Conservation (phyloP, 2,113 vertebrate genomes). For the Anthoscopus minutus region DNA sequence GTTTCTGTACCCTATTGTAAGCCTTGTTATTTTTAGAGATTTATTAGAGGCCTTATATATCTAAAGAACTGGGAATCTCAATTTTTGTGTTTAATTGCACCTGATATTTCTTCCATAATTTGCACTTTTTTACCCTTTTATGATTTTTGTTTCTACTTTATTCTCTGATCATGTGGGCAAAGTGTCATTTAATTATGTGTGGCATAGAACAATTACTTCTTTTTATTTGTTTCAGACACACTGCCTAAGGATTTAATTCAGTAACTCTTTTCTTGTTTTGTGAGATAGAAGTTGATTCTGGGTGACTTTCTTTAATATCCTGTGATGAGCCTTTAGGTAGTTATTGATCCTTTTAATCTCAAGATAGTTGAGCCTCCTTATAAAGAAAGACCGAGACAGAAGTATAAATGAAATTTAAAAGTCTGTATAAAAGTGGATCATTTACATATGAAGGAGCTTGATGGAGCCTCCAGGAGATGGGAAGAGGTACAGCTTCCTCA, state of each 20-base stretch:
- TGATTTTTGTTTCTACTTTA: not conserved
- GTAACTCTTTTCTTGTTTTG: not conserved
- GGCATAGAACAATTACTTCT: not conserved
- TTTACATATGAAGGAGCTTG: not conserved
- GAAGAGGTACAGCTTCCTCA: not conserved
- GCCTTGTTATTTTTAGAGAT: not conserved
- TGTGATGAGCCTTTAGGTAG: not conserved
- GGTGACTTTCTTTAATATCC: not conserved
- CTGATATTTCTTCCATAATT: not conserved
- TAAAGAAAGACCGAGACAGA: not conserved
- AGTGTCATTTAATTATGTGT: not conserved
- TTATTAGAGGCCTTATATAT: not conserved
- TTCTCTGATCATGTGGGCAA: not conserved
- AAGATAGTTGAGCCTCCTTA: not conserved
- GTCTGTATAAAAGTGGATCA: not conserved
- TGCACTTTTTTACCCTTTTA: not conserved
- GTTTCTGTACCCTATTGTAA: not conserved
- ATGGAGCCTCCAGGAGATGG: not conserved
- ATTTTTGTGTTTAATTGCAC: not conserved
- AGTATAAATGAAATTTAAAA: not conserved
- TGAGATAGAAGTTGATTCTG: not conserved
- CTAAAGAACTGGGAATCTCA: not conserved
- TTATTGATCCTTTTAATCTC: not conserved
- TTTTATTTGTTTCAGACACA: not conserved
- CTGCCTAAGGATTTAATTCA: not conserved